Percentiles rank a stretch among this genome's conserved stretches.
Conservation (phyloP, 2,113 vertebrate genomes). For the Brienomyrus longianalis region DNA sequence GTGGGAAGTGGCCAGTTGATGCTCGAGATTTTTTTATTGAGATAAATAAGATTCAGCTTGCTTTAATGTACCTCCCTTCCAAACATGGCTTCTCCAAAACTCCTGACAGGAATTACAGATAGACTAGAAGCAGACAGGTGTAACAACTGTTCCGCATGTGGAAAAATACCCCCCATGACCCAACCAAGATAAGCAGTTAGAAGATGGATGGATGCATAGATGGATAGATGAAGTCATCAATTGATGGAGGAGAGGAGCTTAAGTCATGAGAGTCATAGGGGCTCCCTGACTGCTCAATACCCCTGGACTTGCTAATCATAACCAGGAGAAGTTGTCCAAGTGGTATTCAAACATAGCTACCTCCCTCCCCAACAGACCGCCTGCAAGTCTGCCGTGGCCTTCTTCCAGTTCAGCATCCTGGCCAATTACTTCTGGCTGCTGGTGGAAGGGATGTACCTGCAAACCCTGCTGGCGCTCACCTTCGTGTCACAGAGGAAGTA, state of each 20-base stretch:
- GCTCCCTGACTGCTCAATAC: not conserved
- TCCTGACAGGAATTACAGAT: not conserved
- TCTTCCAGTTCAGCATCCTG: constrained; percentile 90
- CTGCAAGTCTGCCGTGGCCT: constrained; percentile 80
- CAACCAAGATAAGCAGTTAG: not conserved
- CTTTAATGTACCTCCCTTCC: no score
- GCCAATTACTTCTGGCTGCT: constrained; percentile 98
- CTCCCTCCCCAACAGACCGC: constrained; percentile 63
- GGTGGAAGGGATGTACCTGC: constrained; percentile 89
- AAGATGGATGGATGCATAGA: not conserved
- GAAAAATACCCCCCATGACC: not conserved
- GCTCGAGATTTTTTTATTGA: not conserved
- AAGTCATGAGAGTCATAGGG: not conserved
- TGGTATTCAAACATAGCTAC: not conserved
- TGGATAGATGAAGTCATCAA: not conserved
- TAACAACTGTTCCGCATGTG: not conserved
- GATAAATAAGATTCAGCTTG: not conserved
- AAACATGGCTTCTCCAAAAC: not conserved
- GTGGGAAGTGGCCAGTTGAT: not conserved
- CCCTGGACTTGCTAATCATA: not conserved
- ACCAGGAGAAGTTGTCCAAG: not conserved
- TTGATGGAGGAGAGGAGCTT: not conserved
- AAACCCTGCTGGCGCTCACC: constrained; percentile 78
- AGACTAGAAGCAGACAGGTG: not conserved
- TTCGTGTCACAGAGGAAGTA: constrained; percentile 75